Evolutionary conservation across 2,113 vertebrate genomes (phyloP), one percentile per base, ranked within the genome.

Genomic region (Ursus arctos): DNA sequence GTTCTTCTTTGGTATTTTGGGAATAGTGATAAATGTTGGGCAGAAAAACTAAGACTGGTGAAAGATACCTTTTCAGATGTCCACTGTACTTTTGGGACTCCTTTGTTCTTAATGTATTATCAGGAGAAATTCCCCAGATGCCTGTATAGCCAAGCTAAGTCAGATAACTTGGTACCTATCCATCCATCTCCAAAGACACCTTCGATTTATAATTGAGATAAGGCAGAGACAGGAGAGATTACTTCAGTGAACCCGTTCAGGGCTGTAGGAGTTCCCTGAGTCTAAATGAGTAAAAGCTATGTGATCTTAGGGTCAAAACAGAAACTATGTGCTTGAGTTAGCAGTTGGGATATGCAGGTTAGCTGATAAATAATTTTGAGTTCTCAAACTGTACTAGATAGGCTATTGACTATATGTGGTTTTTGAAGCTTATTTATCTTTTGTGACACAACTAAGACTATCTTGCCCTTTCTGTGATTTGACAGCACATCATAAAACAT

Each of bases 151-250:
- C 83, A 94, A 88, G 33, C 8, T 80, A 89, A 89, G 24, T 63
- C 61, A 63, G 76, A 88, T 88, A 93, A 74, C 49, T 84, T 96
- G 33, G 15, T 94, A 88, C 55, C 51, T 86, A 76, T 91, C 47
- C 24, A 76, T 93, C 36, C 16, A 36, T 95, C 57, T 93, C 47
- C 33, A 96, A 88, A 93, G 92, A 79, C 59, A 93, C 28, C 40
- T 91, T 93, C 40, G 21, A 94, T 88, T 93, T 96, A 71, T 94
- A 96, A 84, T 12, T 26, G 76, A 95, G 85, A 91, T 96, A 90
- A 91, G 43, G 16, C 69, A 90, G 77, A 97, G 80, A 95, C 85
- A 87, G 13, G 24, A 82, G 47, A 74, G 47, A 96, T 95, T 86
- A 89, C 15, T 57, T 94, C 51, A 96, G 28, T 88, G 55, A 88